A percentile compares a stretch with the other conserved stretches of the same genome.
phyloP scores from a whole-genome alignment of 2,113 vertebrate genomes.

The Cyprichromis sp. region DNA sequence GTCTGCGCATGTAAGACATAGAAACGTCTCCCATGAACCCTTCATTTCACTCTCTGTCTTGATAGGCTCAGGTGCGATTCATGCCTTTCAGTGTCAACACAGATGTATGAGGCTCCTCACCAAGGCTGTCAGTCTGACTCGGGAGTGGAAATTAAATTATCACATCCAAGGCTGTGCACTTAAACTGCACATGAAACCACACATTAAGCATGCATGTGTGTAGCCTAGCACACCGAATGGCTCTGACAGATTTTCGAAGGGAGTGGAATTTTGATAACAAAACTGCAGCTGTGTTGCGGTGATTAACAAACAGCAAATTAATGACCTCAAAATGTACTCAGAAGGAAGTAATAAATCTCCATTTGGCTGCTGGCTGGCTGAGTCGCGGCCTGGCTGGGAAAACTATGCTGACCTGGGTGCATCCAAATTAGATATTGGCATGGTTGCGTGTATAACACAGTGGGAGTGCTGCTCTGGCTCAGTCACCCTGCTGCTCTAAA shows the following conservation, averaged over 20 bases:
- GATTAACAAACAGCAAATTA: background rate
- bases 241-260: background rate
- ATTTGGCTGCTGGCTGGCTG: constrained; percentile 37
- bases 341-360: constrained; percentile 34
- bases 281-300: background rate
- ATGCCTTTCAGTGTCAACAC: constrained; percentile 28
- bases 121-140: constrained; percentile 33
- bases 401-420: constrained; percentile 53
- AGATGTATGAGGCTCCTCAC: constrained; percentile 32
- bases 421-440: constrained; percentile 66
- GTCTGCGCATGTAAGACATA: background rate
- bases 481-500: constrained; percentile 50
- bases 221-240: background rate
- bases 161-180: constrained; percentile 30
- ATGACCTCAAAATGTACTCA: constrained; percentile 16
- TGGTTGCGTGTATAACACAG: constrained; percentile 42
- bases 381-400: constrained; percentile 19
- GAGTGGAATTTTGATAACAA: background rate
- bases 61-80: constrained; percentile 32
- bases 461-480: constrained; percentile 50
- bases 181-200: background rate
- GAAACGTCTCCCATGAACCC: constrained; percentile 13
- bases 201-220: background rate
- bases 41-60: constrained; percentile 9
- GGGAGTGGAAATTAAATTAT: constrained; percentile 26